These are phyloP conservation scores for Melanostoma mellinum DNA, from an alignment of 2,888 invertebrate genomes.

Conservation along the genomic window DNA sequence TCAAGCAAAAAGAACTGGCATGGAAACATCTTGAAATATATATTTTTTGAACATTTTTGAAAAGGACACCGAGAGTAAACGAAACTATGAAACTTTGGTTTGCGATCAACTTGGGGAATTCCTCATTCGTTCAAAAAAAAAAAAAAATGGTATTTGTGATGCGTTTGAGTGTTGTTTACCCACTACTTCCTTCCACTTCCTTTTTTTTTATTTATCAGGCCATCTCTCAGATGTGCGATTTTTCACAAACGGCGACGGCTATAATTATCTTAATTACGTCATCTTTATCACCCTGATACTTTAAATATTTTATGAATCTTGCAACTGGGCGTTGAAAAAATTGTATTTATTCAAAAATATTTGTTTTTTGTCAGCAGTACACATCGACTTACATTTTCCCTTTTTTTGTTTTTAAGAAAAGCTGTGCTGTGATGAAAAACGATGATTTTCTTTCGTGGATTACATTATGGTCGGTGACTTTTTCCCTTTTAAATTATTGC, in stretches of 20 bases:
- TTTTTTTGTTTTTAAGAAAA: conserved; percentile 1
- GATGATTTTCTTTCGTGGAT: background rate
- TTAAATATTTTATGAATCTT: conserved; percentile 54
- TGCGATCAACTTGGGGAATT: no score
- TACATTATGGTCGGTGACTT: conserved; percentile 5
- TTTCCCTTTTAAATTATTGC: background rate
- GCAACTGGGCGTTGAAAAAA: conserved; percentile 49
- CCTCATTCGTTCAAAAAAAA: no score
- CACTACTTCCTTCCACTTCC: conserved; percentile 26
- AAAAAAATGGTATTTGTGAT: no score
- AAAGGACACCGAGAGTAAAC: no score
- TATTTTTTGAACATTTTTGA: no score
- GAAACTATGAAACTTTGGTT: no score
- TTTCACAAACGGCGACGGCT: conserved; percentile 51
- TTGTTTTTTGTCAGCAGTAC: conserved; percentile 26
- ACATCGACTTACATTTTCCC: conserved; percentile 60
- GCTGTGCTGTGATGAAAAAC: conserved; percentile 8
- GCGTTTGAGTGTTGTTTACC: background rate
- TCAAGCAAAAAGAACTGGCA: background rate
- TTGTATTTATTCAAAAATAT: conserved; percentile 6
- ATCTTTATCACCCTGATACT: conserved; percentile 59
- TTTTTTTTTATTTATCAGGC: conserved; percentile 47
- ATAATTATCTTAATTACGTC: conserved; percentile 65
- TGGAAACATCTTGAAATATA: conserved; percentile 9
- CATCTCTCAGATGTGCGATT: conserved; percentile 44